Evolutionary conservation across 2,888 invertebrate species (phyloP).

Genomic region (Sphaerolaimus hirsutus): DNA sequence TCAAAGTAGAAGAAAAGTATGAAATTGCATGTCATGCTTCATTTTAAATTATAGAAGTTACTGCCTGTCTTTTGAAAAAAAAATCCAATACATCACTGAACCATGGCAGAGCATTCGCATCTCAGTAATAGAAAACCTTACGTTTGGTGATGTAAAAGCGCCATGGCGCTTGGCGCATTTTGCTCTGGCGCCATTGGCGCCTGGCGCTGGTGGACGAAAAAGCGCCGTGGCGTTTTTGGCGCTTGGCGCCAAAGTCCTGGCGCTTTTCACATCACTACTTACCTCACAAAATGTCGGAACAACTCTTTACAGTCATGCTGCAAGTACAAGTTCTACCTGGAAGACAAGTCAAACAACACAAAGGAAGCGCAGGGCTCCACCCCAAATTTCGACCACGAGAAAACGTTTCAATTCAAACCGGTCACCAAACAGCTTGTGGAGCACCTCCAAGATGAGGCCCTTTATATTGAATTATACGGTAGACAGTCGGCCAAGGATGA

Average conservation of each 20-base stretch:
- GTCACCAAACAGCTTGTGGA: constrained; percentile 31
- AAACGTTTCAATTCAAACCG: constrained; percentile 28
- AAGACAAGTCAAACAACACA: constrained; percentile 22
- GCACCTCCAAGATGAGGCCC: constrained; percentile 29
- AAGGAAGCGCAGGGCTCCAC: constrained; percentile 27
- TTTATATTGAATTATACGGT: constrained; percentile 33
- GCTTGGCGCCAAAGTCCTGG: too few relatives aligned
- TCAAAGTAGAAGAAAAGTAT: not conserved
- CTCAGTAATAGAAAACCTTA: too few relatives aligned
- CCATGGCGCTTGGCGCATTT: too few relatives aligned
- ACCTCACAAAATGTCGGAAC: too few relatives aligned
- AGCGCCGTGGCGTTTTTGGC: too few relatives aligned
- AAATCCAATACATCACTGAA: not conserved
- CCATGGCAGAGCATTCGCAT: too few relatives aligned
- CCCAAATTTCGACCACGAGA: constrained; percentile 31
- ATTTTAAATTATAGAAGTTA: too few relatives aligned
- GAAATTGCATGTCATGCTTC: not conserved
- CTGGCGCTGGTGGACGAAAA: too few relatives aligned
- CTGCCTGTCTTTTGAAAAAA: not conserved
- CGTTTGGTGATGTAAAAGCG: too few relatives aligned
- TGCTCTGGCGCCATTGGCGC: too few relatives aligned
- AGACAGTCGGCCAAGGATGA: constrained; percentile 25
- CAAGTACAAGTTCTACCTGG: constrained; percentile 32
- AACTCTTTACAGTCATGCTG: constrained; percentile 18
- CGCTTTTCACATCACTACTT: too few relatives aligned